Conservation (phyloP, 92 coral and sea anemone genomes). For the Phymanthus crucifer region DNA sequence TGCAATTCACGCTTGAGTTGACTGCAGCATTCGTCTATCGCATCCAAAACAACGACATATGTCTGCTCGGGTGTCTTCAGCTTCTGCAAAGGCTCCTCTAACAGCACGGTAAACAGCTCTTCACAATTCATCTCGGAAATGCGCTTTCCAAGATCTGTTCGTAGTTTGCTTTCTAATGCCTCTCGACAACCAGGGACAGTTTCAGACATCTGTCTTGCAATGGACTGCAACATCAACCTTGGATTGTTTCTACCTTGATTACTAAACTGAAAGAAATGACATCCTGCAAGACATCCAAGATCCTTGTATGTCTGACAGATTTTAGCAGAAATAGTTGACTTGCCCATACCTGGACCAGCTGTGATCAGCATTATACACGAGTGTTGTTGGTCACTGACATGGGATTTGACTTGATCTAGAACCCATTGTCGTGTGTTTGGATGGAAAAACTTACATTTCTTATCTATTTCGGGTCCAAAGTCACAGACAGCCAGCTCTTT, state of each 20-base stretch:
- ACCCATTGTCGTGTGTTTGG: constrained; percentile 37
- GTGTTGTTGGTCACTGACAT: not conserved
- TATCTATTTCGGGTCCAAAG: not conserved
- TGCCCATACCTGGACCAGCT: constrained; percentile 31
- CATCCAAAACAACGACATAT: not conserved
- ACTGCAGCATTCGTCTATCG: not conserved
- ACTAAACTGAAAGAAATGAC: constrained; percentile 42
- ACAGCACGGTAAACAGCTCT: constrained; percentile 33
- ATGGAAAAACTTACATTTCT: not conserved
- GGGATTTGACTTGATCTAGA: constrained; percentile 13
- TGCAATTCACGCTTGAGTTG: not conserved
- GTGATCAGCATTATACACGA: constrained; percentile 25
- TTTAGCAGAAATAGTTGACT: not conserved
- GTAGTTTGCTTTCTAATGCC: constrained; percentile 26
- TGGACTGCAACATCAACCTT: constrained; percentile 45
- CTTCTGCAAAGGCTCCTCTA: constrained; percentile 18
- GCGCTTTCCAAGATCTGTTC: constrained; percentile 17
- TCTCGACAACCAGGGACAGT: constrained; percentile 30
- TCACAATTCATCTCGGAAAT: constrained; percentile 24
- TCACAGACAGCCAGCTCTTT: not conserved
- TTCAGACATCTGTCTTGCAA: constrained; percentile 42
- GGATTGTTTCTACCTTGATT: constrained; percentile 28
- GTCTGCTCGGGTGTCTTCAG: not conserved
- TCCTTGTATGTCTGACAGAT: constrained; percentile 26
- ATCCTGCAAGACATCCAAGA: constrained; percentile 30